Percentiles rank a stretch among this genome's conserved stretches.
Evolutionary conservation across 2,113 vertebrate species (phyloP).

Genomic region (Cranoglanis bouderius): DNA sequence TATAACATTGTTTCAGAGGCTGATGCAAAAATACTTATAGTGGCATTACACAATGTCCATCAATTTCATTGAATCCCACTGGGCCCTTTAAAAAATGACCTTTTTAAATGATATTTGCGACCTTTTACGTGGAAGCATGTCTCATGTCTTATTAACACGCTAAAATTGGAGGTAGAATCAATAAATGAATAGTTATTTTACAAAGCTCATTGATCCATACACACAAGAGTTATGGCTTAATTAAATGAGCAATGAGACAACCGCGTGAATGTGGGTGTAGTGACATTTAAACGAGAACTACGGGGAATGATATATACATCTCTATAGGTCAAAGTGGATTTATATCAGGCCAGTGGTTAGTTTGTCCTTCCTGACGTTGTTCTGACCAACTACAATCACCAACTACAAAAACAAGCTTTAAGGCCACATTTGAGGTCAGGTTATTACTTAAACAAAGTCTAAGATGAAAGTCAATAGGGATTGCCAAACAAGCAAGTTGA

Average conservation of each 20-base stretch:
- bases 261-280: neutral
- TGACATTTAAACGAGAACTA: slow-evolving; percentile 17
- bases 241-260: slow-evolving; percentile 45
- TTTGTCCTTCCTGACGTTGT: neutral
- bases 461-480: neutral
- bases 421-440: too few species aligned
- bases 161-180: slow-evolving; percentile 23
- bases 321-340: slow-evolving; percentile 12
- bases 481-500: neutral
- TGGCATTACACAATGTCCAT: slow-evolving; percentile 6
- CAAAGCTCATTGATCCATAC: slow-evolving; percentile 60
- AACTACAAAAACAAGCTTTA: neutral
- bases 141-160: slow-evolving; percentile 19
- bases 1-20: neutral
- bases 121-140: slow-evolving; percentile 58
- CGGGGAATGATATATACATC: neutral
- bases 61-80: neutral
- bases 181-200: slow-evolving; percentile 55
- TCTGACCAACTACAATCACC: neutral
- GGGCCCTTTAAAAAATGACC: slow-evolving; percentile 34
- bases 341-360: neutral
- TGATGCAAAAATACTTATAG: slow-evolving; percentile 3
- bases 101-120: slow-evolving; percentile 50
- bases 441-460: neutral
- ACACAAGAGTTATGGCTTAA: slow-evolving; percentile 58